Percentiles rank a stretch among this genome's conserved stretches.
Conservation (phyloP, 2,888 invertebrate species). For the Crocallis elinguaria region DNA sequence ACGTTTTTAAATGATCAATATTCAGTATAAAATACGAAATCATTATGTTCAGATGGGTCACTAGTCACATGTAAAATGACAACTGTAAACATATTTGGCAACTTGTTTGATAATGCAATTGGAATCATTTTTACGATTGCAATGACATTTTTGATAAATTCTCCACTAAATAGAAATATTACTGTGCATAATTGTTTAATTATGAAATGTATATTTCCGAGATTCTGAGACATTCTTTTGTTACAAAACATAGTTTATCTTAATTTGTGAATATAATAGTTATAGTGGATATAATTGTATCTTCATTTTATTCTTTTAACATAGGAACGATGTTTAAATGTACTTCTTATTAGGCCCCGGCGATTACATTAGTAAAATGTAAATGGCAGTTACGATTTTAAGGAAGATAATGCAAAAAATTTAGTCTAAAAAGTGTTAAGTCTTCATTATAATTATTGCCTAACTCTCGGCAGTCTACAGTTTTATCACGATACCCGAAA, state of each 20-base stretch:
- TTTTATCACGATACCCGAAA: conserved; percentile 50
- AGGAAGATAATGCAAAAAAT: conserved; percentile 59
- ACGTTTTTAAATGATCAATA: no score
- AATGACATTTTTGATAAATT: no score
- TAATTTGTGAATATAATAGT: not conserved
- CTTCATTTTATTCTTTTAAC: not conserved
- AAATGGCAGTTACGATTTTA: conserved; percentile 77
- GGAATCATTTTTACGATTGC: not conserved
- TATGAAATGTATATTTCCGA: no score
- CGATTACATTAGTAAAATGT: conserved; percentile 62
- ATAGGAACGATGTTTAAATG: not conserved
- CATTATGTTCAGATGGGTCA: no score
- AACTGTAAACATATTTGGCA: not conserved
- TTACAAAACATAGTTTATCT: no score
- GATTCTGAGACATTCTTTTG: no score
- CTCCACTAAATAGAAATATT: no score
- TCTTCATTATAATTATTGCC: conserved; percentile 80
- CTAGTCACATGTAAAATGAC: no score
- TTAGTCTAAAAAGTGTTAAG: conserved; percentile 77
- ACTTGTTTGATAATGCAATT: not conserved
- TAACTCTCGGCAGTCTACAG: conserved; percentile 57
- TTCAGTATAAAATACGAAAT: no score
- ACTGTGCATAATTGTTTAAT: no score
- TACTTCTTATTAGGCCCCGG: conserved; percentile 42
- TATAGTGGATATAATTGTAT: no score